phyloP scores from a whole-genome alignment of 2,797 vertebrate genomes.

The Bradypodion ventrale region DNA sequence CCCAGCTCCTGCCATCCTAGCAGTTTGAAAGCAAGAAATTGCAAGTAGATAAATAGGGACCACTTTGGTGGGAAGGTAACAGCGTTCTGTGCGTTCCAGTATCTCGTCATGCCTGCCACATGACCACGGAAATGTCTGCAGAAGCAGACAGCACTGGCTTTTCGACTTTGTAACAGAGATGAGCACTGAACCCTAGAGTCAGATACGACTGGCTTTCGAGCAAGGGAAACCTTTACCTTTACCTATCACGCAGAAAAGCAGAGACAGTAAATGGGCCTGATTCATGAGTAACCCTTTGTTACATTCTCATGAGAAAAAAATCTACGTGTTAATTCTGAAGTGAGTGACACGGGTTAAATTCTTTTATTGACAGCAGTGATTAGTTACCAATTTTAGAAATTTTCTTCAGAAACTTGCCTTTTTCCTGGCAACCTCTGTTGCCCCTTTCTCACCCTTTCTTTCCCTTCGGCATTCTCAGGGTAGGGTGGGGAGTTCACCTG shows the following conservation, averaged over 20 bases:
- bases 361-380: constrained; percentile 38
- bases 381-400: constrained; percentile 33
- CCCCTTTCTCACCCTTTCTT: constrained; percentile 20
- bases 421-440: constrained; percentile 28
- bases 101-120: too few species aligned
- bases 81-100: too few species aligned
- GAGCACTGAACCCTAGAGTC: too few species aligned
- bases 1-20: too few species aligned
- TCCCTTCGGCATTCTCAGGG: constrained; percentile 29
- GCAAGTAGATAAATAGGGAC: too few species aligned
- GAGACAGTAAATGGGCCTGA: not conserved
- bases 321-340: not conserved
- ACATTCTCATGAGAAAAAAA: constrained; percentile 7
- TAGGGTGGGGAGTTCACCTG: constrained; percentile 20
- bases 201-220: too few species aligned
- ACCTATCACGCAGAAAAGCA: not conserved
- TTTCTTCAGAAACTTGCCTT: constrained; percentile 26
- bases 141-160: too few species aligned
- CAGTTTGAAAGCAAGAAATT: too few species aligned
- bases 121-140: too few species aligned
- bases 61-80: too few species aligned
- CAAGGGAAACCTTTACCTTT: too few species aligned
- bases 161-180: too few species aligned
- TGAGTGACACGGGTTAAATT: constrained; percentile 31
- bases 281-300: constrained; percentile 15